A percentile compares a stretch with the other conserved stretches of the same genome.
phyloP scores from a whole-genome alignment of 2,113 vertebrate genomes.

The Nettapus auritus region DNA sequence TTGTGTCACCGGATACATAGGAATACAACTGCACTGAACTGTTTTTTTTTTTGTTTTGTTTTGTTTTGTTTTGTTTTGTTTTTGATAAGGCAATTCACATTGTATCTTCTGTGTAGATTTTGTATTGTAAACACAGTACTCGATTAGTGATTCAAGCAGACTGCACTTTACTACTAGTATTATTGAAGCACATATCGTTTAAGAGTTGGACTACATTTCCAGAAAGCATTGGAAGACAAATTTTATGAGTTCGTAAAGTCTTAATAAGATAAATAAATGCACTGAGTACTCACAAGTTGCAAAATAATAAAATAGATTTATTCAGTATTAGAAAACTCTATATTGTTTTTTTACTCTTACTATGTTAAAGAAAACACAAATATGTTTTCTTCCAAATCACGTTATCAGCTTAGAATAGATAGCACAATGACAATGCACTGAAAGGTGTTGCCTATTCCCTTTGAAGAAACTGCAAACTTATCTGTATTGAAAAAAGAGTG shows the following conservation, averaged over 20 bases:
- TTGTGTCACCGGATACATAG: background rate
- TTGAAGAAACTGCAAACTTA: background rate
- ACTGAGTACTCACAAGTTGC: background rate
- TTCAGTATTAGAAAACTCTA: background rate
- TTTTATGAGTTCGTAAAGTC: background rate
- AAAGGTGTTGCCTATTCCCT: background rate
- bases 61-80: no score
- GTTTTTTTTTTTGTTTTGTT: background rate
- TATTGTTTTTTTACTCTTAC: background rate
- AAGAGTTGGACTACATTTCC: background rate
- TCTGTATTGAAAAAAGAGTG: background rate
- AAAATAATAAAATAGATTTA: background rate
- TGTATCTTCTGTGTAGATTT: background rate
- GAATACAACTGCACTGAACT: background rate
- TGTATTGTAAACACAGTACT: background rate
- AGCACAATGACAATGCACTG: background rate
- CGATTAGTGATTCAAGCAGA: background rate
- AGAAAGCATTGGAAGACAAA: background rate
- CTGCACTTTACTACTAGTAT: background rate
- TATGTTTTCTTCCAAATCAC: background rate
- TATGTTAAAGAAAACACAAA: background rate
- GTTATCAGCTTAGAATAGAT: background rate
- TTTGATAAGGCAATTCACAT: background rate
- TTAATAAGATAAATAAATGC: background rate
- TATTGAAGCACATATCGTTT: background rate